phyloP scores from a whole-genome alignment of 2,113 vertebrate species.

The Heliornis fulica region DNA sequence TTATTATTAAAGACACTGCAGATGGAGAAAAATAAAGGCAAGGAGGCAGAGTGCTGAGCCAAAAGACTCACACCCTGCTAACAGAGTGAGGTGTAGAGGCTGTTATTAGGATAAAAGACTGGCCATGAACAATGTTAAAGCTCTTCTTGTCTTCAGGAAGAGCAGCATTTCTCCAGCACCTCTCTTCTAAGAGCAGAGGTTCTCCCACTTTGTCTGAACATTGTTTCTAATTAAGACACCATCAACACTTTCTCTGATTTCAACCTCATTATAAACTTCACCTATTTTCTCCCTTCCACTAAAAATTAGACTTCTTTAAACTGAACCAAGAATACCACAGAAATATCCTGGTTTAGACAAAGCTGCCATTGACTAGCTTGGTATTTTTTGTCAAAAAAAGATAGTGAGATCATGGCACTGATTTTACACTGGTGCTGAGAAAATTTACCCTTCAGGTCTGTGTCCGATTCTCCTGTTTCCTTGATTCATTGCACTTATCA shows the following conservation, averaged over 20 bases:
- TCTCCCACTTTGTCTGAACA: not conserved
- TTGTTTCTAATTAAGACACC: not conserved
- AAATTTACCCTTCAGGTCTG: not conserved
- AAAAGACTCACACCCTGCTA: not conserved
- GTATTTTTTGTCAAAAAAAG: not conserved
- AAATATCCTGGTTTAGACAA: not conserved
- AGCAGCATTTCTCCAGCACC: not conserved
- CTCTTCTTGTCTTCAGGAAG: not conserved
- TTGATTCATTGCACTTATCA: constrained; percentile 19
- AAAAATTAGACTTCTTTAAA: not conserved
- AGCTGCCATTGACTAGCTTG: not conserved
- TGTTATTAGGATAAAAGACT: not conserved
- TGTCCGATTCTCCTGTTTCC: not conserved
- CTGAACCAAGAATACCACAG: not conserved
- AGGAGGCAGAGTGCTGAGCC: not conserved
- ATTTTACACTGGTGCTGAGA: not conserved
- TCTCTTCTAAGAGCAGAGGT: not conserved
- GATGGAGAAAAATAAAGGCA: not conserved
- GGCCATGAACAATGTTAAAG: not conserved
- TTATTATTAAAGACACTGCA: not conserved
- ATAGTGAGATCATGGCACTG: not conserved
- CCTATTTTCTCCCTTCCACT: not conserved
- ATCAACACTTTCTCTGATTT: not conserved
- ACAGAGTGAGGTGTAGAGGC: not conserved
- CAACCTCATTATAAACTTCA: not conserved